Evolutionary conservation across 2,888 invertebrate species (phyloP), one percentile per base, ranked within the genome.

Genomic region (Exocentrus adspersus): DNA sequence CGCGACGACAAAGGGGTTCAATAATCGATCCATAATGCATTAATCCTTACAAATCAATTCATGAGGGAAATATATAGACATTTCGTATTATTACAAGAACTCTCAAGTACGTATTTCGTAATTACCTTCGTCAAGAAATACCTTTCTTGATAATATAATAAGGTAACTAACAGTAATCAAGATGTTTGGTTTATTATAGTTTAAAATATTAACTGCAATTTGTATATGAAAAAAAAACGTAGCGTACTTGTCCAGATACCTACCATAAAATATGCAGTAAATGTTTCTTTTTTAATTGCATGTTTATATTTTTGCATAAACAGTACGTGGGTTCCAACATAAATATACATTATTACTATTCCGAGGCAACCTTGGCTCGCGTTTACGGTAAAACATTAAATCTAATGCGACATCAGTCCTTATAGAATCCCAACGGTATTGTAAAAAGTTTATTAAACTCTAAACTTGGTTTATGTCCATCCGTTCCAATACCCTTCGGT

Each of bases 261-360:
- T 32, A 32, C 32, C 32, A 19, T 51, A 32, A 19, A 51, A 32
- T 51, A 19, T 19, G n/a, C 16, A 6, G 20, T 37, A 51, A 51
- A 19, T 51, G 32, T 19, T 19, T 32, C 32, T 32, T 51, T n/a
- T 51, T 51, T 51, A 51, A 51, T 51, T 12, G 19, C 19, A 51
- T 68, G 65, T 68, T 68, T 65, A 68, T 68, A 63, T 57, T 60
- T 57, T 53, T 32, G 54, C 56, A 65, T 66, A 66, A 66, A 64
- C 57, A 66, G 64, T 66, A 61, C 62, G 67, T 58, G 60, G 59
- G 51, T 50, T 61, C 42, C 58, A 61, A 62, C 62, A 62, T 60
- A 62, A 64, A 69, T 60, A 62, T 65, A 58, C 60, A 60, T 63
- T 64, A 67, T 66, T 64, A 52, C 66, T 69, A 66, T 64, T 62